These are phyloP conservation scores for Elephantulus edwardii DNA, from an alignment of 2,113 vertebrate genomes.

Conservation along the genomic window DNA sequence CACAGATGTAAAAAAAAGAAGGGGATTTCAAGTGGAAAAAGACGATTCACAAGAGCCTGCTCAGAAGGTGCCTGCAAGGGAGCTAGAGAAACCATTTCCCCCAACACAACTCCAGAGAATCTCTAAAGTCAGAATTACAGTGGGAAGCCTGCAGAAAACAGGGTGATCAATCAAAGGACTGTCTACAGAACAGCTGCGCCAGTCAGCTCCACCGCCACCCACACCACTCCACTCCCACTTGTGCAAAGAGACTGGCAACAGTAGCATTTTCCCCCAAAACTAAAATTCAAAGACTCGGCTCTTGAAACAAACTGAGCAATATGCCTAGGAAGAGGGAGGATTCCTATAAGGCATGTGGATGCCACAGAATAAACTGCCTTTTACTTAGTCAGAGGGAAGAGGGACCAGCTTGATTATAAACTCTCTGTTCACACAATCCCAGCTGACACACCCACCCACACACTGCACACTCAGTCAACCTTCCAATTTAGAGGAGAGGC, in stretches of 20 bases:
- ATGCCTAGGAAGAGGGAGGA: not conserved
- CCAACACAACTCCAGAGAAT: not conserved
- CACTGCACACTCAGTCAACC: not conserved
- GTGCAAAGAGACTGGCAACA: not conserved
- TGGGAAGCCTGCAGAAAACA: not conserved
- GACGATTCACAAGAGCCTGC: too few species aligned
- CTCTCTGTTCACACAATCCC: not conserved
- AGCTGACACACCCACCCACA: not conserved
- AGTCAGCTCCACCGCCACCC: not conserved
- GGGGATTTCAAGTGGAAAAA: not conserved
- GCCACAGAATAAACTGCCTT: not conserved
- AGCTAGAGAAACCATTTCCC: not conserved
- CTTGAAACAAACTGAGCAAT: not conserved
- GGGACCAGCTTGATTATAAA: not conserved
- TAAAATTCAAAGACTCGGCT: not conserved
- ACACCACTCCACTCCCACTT: rapidly evolving
- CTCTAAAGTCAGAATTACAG: not conserved
- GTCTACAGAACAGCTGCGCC: not conserved
- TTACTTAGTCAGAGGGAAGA: not conserved
- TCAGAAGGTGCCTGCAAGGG: not conserved
- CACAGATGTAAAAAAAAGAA: not conserved
- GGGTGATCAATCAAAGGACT: not conserved
- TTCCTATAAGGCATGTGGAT: not conserved
- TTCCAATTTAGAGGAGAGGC: not conserved
- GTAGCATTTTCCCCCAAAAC: not conserved